Evolutionary conservation across 2,888 invertebrate genomes (phyloP), one percentile per base, ranked within the genome.

Genomic region (Melikaiella ostensackeni): DNA sequence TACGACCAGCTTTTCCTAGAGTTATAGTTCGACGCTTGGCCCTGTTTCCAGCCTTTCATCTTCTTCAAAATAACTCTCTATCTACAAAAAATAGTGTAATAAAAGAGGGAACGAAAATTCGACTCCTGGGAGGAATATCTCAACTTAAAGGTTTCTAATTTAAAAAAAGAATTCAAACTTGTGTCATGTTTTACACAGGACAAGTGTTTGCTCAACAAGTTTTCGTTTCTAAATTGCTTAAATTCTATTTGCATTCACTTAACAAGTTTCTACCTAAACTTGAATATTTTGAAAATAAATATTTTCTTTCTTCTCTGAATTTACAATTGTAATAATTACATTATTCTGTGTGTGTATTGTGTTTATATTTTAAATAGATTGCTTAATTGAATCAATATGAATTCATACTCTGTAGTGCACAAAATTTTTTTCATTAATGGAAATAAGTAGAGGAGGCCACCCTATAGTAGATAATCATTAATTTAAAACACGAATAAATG

Each of bases 21-120:
- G 16, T 70, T 70, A 33, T 70, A 30, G 33, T 70, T 30, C 46
- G 46, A 30, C 30, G 46, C 46, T 50, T 70, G 50, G 46, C 46
- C 70, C 50, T 24, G 46, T 70, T 50, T 70, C 70, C 27, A 42
- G 50, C 11, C 30, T 50, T 70, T 70, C 30, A 50, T 70, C 46
- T 50, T 50, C 30, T 19, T 50, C 46, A 70, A 50, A 70, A 70
- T 70, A 70, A 46, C 46, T 70, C 46, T 70, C 27, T 70, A 33
- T 50, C 27, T 46, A 7, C 5, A n/a, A 70, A 50, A 64, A 38
- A 38, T 13, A 57, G 24, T 57, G 24, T 57, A 57, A 57, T 57
- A 57, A 24, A 57, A 57, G 24, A 24, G 57, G 57, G 57, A 57
- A 57, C 57, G 24, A 57, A 57, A 57, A 57, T 57, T 16, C 21